Percentiles rank a stretch among this genome's conserved stretches.
These are phyloP conservation scores for Eufriesea mexicana DNA, from an alignment of 1,140 invertebrate genomes.

Conservation along the genomic window DNA sequence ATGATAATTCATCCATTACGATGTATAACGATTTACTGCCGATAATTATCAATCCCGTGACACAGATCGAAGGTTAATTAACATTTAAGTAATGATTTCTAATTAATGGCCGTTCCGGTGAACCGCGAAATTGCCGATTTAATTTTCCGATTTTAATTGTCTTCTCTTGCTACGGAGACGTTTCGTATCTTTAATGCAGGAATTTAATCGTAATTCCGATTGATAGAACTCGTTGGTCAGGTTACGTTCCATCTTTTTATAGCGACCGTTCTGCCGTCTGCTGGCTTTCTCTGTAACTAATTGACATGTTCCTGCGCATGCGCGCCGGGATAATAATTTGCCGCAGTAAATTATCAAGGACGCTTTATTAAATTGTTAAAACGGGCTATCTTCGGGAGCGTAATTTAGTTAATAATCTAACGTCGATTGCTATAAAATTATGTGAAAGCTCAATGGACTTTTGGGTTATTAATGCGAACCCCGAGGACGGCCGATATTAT, in stretches of 20 bases:
- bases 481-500: no score
- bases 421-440: neutral
- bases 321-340: neutral
- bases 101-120: neutral
- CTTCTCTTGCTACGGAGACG: neutral
- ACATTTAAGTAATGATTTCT: neutral
- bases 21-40: neutral
- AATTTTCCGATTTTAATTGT: neutral
- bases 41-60: neutral
- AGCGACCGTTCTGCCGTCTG: neutral
- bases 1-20: neutral
- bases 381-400: neutral
- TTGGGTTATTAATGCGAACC: neutral
- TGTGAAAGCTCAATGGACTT: neutral
- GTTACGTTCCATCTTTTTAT: neutral
- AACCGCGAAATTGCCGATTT: neutral
- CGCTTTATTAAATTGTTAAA: neutral
- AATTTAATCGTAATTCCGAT: neutral
- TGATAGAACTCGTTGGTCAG: neutral
- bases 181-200: neutral
- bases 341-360: neutral
- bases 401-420: neutral
- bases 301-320: neutral
- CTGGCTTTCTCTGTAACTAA: neutral
- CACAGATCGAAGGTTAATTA: neutral